Percentiles rank a stretch among this genome's conserved stretches.
Conservation (phyloP, 2,797 vertebrate species). For the Brachymystax lenok region DNA sequence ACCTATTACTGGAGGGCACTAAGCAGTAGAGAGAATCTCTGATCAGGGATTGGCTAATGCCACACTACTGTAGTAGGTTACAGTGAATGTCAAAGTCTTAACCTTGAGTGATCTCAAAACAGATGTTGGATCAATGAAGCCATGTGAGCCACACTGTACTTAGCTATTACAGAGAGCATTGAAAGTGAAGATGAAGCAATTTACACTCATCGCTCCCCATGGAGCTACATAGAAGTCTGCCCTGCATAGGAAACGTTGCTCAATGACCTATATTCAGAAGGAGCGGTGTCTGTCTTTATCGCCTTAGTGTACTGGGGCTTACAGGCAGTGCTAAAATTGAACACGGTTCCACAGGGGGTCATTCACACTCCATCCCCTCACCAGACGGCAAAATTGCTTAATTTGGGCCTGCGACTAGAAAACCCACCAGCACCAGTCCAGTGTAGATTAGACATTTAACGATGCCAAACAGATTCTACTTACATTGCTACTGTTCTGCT, state of each 20-base stretch:
- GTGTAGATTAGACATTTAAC: no score
- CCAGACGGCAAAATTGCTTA: background rate
- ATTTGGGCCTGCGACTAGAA: background rate
- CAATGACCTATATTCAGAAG: conserved; percentile 9
- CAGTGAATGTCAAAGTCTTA: background rate
- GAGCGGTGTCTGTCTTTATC: background rate
- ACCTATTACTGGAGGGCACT: background rate
- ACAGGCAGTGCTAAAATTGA: background rate
- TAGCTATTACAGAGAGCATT: background rate
- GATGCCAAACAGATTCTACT: no score
- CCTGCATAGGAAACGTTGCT: background rate
- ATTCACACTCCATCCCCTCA: background rate
- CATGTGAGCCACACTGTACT: background rate
- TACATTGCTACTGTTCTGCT: no score
- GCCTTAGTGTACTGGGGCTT: background rate
- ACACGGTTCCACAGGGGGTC: background rate
- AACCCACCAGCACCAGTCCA: background rate
- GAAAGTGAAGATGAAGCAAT: background rate
- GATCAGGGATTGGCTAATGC: background rate
- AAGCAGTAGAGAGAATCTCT: background rate
- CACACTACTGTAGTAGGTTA: background rate
- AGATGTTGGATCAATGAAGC: background rate
- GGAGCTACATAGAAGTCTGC: background rate
- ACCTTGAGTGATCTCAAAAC: background rate
- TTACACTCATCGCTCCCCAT: background rate